Evolutionary conservation across 2,888 invertebrate genomes (phyloP), one percentile per base, ranked within the genome.

Genomic region (Antitype chi): DNA sequence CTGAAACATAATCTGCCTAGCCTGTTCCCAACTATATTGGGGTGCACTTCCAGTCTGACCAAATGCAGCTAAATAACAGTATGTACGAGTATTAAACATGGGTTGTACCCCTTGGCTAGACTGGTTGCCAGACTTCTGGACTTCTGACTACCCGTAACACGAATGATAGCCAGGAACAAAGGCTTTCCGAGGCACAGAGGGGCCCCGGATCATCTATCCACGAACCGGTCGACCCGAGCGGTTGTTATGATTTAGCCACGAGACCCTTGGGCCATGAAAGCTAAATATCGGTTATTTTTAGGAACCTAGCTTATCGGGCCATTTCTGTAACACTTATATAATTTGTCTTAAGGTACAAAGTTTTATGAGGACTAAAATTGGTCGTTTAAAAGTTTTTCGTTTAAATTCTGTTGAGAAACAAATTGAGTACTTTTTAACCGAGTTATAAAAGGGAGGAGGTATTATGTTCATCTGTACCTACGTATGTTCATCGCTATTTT

Each of bases 321-420:
- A 60, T 68, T 71, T 60, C 15, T 59, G 52, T 47, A 17, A 60
- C n/a, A n/a, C 5, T 13, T 55, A 55, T 1, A 11, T 43, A 43
- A 43, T 70, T 70, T 38, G 20, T 47, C 55, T 49, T 71, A 28
- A 20, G 15, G 25, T 47, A 81, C 38, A 76, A 68, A 76, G n/a
- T 80, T 70, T 70, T 64, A 62, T 23, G 15, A 62, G 15, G 49
- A 72, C 20, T 71, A 8, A 77, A 79, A 69, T 64, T 66, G 60
- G 32, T 66, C 59, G 43, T 52, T 70, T 47, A 60, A 76, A 80
- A 77, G 49, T 72, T 81, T 82, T 69, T 82, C 72, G 68, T 32
- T 77, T 25, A 71, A 71, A 53, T 23, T 55, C 38, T 15, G 69
- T 49, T 64, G n/a, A n/a, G 32, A 38, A 1, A 57, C 63, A 81